Evolutionary conservation across 2,113 vertebrate genomes (phyloP).

Genomic region (Nestor notabilis): DNA sequence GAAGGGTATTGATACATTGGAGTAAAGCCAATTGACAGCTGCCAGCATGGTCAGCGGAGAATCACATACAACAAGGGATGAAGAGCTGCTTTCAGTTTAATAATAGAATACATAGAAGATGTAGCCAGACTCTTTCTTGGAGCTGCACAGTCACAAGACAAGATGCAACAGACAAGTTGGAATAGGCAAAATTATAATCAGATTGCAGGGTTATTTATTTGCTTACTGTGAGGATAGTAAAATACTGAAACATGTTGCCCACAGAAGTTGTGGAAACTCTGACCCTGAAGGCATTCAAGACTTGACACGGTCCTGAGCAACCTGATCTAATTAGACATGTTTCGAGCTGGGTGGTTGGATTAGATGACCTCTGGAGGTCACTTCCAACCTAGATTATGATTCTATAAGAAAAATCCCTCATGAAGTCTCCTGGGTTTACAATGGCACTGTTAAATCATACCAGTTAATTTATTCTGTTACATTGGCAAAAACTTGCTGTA

Average conservation of each 20-base stretch:
- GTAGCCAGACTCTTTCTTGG: not conserved
- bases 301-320: not conserved
- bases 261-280: not conserved
- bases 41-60: not conserved
- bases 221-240: not conserved
- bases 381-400: not conserved
- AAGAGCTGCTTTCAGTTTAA: not conserved
- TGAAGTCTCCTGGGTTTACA: not conserved
- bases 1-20: not conserved
- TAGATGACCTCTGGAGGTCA: not conserved
- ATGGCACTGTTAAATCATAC: not conserved
- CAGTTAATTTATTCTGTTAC: not conserved
- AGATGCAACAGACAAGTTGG: not conserved
- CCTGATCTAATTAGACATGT: conserved; percentile 22
- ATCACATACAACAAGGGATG: not conserved
- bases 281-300: not conserved
- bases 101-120: not conserved
- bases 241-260: not conserved
- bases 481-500: not conserved
- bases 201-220: not conserved
- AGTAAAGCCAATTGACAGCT: not conserved
- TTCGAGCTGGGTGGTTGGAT: not conserved
- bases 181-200: not conserved
- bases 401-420: not conserved
- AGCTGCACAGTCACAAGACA: not conserved